Evolutionary conservation across 2,888 invertebrate genomes (phyloP).

Genomic region (Cataglyphis rosenhaueri): DNA sequence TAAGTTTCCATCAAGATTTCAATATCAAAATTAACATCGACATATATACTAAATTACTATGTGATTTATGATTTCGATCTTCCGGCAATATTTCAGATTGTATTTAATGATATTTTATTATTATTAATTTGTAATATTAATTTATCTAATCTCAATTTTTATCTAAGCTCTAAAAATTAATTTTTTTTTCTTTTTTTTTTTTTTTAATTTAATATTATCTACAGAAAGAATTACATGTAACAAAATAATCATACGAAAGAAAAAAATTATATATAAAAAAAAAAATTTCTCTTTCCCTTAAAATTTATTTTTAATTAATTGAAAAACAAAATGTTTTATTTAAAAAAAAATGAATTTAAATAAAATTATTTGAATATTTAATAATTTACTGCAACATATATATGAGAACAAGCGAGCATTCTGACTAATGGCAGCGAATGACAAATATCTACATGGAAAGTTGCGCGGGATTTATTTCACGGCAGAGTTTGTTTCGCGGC

Average conservation of each 20-base stretch:
- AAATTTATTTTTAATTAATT: background rate
- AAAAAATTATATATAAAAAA: background rate
- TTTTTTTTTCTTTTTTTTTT: background rate
- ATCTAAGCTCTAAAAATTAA: background rate
- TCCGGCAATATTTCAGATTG: background rate
- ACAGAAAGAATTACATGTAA: background rate
- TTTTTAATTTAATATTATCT: background rate
- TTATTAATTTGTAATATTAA: background rate
- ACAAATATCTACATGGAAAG: slow-evolving; percentile 28
- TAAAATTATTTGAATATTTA: slow-evolving; percentile 1
- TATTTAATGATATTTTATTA: background rate
- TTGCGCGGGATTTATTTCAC: slow-evolving; percentile 31
- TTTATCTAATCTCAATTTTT: background rate
- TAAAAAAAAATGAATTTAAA: background rate
- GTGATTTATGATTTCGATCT: background rate
- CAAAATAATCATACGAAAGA: background rate
- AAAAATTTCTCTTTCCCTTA: background rate
- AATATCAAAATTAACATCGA: slow-evolving; percentile 2
- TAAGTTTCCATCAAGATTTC: background rate
- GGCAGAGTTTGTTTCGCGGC: slow-evolving; percentile 36
- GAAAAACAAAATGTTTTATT: background rate
- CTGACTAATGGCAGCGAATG: slow-evolving; percentile 41
- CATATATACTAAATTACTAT: background rate
- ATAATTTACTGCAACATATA: background rate
- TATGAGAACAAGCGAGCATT: background rate